Conservation (phyloP, 1,140 invertebrate genomes). For the Cherax destructor region DNA sequence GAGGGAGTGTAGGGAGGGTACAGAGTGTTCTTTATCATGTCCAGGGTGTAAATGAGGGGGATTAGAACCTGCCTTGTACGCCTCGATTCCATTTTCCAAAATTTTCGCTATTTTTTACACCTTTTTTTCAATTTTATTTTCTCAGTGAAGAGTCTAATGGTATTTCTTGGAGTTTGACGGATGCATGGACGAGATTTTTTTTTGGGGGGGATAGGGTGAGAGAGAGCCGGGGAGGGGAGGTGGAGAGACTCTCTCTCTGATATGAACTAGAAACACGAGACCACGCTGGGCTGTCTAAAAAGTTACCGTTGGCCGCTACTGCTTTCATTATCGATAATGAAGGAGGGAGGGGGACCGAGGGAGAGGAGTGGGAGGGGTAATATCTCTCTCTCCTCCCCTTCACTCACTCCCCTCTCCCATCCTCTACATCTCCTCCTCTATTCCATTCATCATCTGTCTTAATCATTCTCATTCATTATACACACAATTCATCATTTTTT, state of each 20-base stretch:
- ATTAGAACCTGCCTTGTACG: background rate
- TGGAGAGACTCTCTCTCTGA: background rate
- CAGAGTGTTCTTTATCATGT: slow-evolving; percentile 41
- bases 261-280: slow-evolving; percentile 53
- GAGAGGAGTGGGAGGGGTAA: slow-evolving; percentile 5
- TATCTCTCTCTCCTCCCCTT: background rate
- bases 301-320: slow-evolving; percentile 60
- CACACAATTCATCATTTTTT: slow-evolving; percentile 16
- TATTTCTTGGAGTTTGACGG: no score
- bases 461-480: slow-evolving; percentile 8
- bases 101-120: background rate
- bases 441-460: slow-evolving; percentile 13
- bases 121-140: no score
- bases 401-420: background rate
- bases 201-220: no score
- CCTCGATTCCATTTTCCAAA: background rate
- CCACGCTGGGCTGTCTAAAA: slow-evolving; percentile 33
- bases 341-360: background rate
- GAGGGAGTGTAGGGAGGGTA: background rate
- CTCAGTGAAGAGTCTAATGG: no score
- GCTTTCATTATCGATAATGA: slow-evolving; percentile 67
- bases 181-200: no score
- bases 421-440: background rate
- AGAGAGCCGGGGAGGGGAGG: no score
- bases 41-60: slow-evolving; percentile 56